phyloP scores from a whole-genome alignment of 2,797 vertebrate genomes.

The Fratercula arctica region DNA sequence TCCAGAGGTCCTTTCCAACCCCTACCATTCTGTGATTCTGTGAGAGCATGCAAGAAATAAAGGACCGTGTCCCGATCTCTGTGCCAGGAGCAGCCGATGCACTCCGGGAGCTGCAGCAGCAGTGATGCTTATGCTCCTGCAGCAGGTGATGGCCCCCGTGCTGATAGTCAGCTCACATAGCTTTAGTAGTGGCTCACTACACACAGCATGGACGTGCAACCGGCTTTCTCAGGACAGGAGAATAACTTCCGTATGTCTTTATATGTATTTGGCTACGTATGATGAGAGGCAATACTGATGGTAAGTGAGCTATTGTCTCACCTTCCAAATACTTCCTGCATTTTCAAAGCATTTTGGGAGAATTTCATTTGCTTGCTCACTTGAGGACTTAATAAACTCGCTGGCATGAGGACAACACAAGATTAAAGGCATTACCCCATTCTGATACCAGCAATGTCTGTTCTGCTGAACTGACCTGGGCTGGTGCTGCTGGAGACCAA shows the following conservation, averaged over 20 bases:
- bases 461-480: background rate
- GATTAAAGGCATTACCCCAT: background rate
- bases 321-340: background rate
- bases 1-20: no score
- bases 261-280: background rate
- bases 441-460: background rate
- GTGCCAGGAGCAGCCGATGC: background rate
- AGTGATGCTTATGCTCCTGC: accelerated
- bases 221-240: background rate
- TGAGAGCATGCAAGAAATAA: background rate
- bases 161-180: background rate
- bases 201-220: background rate
- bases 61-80: accelerated
- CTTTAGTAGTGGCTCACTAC: background rate
- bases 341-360: background rate
- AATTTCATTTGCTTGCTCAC: background rate
- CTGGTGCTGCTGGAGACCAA: background rate
- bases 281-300: background rate
- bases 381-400: background rate
- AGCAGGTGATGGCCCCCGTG: background rate
- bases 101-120: background rate
- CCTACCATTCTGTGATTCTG: no score
- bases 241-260: background rate
- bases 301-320: background rate
- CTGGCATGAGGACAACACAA: background rate